Evolutionary conservation across 1,140 invertebrate species (phyloP).

Genomic region (Drosophila navojoa): DNA sequence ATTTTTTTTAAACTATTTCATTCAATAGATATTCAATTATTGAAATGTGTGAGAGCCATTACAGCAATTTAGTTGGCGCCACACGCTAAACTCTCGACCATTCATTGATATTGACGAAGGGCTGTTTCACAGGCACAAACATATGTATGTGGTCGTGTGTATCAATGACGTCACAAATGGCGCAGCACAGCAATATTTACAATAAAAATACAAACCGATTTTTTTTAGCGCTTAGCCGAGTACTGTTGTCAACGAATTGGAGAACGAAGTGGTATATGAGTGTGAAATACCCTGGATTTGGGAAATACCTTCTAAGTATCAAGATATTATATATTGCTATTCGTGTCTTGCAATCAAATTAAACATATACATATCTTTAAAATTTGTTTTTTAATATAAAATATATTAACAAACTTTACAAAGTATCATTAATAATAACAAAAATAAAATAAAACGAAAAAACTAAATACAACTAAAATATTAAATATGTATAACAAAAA

Average conservation of each 20-base stretch:
- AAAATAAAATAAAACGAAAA: no score
- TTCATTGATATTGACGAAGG: slow-evolving; percentile 17
- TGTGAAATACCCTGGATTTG: slow-evolving; percentile 14
- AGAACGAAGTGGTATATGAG: background rate
- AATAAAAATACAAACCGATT: slow-evolving; percentile 17
- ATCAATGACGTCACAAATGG: slow-evolving; percentile 40
- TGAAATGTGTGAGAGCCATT: background rate
- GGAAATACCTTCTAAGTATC: no score
- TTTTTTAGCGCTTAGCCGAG: background rate
- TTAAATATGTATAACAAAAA: no score
- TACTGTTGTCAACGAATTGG: slow-evolving; percentile 10
- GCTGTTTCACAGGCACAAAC: background rate
- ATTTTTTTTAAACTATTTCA: background rate
- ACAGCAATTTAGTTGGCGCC: slow-evolving; percentile 18
- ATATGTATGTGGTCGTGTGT: background rate
- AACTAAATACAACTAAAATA: no score
- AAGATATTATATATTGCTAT: no score
- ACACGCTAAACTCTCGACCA: slow-evolving; percentile 1
- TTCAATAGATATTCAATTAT: background rate
- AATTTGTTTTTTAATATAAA: no score
- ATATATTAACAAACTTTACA: no score
- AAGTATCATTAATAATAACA: no score
- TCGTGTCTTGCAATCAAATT: no score
- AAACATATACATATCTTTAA: no score
- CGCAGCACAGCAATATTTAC: slow-evolving; percentile 41